Evolutionary conservation across 2,113 vertebrate genomes (phyloP).

Genomic region (Notothenia rossii): DNA sequence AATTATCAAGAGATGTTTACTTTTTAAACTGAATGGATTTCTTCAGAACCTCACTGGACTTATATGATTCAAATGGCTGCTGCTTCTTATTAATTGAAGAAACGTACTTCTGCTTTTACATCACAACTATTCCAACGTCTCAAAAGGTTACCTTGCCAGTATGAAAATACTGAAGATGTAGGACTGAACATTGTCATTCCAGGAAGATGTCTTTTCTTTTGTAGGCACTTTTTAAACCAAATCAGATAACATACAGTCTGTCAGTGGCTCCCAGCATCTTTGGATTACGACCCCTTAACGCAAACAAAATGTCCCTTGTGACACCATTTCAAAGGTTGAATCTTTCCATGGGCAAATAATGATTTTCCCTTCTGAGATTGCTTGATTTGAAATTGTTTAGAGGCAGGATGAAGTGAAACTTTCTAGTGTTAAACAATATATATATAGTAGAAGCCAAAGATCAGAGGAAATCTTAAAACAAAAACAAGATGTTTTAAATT

Average conservation of each 20-base stretch:
- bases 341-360: neutral
- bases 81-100: constrained; percentile 36
- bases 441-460: neutral
- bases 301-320: neutral
- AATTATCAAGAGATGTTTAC: constrained; percentile 43
- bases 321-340: neutral
- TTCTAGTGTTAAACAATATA: neutral
- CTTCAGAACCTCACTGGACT: neutral
- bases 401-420: neutral
- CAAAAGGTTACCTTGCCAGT: neutral
- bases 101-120: constrained; percentile 5
- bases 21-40: constrained; percentile 9
- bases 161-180: neutral
- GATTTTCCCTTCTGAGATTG: neutral
- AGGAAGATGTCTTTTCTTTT: neutral
- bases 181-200: neutral
- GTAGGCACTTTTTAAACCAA: neutral
- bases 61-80: neutral
- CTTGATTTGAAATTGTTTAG: neutral
- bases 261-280: neutral
- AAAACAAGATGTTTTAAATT: neutral
- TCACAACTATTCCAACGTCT: constrained; percentile 11
- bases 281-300: neutral
- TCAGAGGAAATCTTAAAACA: neutral
- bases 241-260: neutral